phyloP scores from a whole-genome alignment of 2,888 invertebrate species.

The Pristionchus japonicus region DNA sequence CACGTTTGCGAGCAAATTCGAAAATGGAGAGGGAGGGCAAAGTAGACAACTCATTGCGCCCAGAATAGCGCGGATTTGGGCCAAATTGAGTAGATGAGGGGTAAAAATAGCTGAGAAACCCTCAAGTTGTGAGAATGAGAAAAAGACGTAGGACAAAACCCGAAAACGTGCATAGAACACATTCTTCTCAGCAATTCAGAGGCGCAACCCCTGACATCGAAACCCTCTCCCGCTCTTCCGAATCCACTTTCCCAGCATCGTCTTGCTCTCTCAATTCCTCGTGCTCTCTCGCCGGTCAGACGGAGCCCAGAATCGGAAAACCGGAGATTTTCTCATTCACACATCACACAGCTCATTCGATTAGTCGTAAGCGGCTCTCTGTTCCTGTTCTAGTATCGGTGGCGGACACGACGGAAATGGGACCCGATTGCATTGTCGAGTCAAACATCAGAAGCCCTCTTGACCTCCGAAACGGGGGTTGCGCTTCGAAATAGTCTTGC shows the following conservation, averaged over 20 bases:
- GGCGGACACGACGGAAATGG: too few relatives aligned
- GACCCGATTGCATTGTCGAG: background rate
- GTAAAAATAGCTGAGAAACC: background rate
- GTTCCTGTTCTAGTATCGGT: background rate
- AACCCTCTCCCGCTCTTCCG: constrained; percentile 2
- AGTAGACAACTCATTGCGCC: background rate
- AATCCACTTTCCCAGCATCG: background rate
- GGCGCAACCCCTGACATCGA: background rate
- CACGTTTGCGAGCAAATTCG: background rate
- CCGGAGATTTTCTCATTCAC: background rate
- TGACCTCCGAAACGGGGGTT: background rate
- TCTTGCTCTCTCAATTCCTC: too few relatives aligned
- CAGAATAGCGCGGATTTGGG: background rate
- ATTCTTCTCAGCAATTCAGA: background rate
- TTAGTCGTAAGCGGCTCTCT: background rate
- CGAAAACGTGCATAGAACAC: background rate
- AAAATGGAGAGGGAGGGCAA: background rate
- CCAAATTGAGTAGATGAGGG: background rate
- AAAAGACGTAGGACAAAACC: background rate
- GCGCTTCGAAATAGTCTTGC: too few relatives aligned
- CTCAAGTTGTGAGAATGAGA: too few relatives aligned
- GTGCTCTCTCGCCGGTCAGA: too few relatives aligned
- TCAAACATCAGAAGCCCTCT: background rate
- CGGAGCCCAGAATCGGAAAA: background rate
- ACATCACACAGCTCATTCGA: background rate